Conservation (phyloP, 1,140 invertebrate genomes). For the Drosophila tristis region DNA sequence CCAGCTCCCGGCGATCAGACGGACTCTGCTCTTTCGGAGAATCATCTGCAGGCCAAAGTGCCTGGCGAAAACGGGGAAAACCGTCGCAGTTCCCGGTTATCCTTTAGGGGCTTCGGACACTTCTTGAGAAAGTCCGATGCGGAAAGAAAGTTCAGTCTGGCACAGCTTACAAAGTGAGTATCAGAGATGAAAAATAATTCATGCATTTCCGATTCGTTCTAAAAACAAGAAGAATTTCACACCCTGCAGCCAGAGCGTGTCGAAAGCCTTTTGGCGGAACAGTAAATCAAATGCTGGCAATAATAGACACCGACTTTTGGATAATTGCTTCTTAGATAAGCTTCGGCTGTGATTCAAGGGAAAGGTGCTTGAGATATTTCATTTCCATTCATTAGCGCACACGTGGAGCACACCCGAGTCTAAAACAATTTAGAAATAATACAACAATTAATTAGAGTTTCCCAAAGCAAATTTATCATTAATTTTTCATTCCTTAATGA, state of each 20-base stretch:
- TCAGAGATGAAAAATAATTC: slow-evolving; percentile 4
- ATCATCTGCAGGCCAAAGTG: slow-evolving; percentile 65
- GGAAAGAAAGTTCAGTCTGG: slow-evolving; percentile 79
- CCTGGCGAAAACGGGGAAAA: slow-evolving; percentile 48
- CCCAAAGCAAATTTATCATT: slow-evolving; percentile 44
- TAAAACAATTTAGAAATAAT: slow-evolving; percentile 42
- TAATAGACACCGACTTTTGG: slow-evolving; percentile 23
- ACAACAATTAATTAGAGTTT: slow-evolving; percentile 55
- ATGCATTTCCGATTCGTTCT: slow-evolving; percentile 29
- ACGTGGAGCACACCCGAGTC: slow-evolving; percentile 22
- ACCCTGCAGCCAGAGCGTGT: background rate
- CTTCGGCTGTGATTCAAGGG: slow-evolving; percentile 6
- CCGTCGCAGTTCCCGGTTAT: slow-evolving; percentile 63
- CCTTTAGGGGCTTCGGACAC: slow-evolving; percentile 74
- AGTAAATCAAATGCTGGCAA: slow-evolving; percentile 1
- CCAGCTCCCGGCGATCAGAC: slow-evolving; percentile 25
- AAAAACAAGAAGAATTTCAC: background rate
- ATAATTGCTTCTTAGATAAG: slow-evolving; percentile 47
- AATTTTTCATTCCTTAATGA: slow-evolving; percentile 34
- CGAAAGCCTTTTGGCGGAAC: background rate
- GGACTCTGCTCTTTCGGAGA: slow-evolving; percentile 46
- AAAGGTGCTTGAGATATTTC: slow-evolving; percentile 29
- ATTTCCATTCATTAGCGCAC: slow-evolving; percentile 32
- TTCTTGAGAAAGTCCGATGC: slow-evolving; percentile 74
- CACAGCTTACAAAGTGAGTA: slow-evolving; percentile 79